These are phyloP conservation scores for Struthio camelus DNA, from an alignment of 2,113 vertebrate species.

Conservation along the genomic window DNA sequence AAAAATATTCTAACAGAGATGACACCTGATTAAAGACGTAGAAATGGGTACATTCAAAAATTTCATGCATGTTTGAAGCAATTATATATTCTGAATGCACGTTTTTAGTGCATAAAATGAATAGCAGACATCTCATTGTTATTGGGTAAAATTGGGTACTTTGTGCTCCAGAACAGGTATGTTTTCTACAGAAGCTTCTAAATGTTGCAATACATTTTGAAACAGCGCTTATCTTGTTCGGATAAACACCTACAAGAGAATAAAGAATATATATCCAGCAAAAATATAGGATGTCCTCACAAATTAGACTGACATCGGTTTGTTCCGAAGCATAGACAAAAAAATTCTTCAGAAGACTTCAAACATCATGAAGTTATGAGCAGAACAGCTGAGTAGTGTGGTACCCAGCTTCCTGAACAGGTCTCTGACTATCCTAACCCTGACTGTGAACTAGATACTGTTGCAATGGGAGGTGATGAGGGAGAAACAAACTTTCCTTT, in stretches of 20 bases:
- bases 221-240: neutral
- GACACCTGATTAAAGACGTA: neutral
- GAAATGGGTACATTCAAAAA: neutral
- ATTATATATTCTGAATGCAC: neutral
- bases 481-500: neutral
- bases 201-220: neutral
- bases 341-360: neutral
- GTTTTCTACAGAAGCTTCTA: neutral
- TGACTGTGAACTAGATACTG: neutral
- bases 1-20: neutral
- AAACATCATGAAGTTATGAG: neutral
- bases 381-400: neutral
- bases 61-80: neutral
- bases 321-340: neutral
- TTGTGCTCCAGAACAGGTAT: neutral
- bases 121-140: neutral
- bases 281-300: neutral
- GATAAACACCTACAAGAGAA: neutral
- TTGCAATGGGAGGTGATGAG: neutral
- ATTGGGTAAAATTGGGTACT: neutral
- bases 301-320: neutral
- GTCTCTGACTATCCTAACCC: neutral
- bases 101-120: neutral
- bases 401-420: neutral
- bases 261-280: neutral